Evolutionary conservation across 2,888 invertebrate species (phyloP).

Genomic region (Xiphydria camelus): DNA sequence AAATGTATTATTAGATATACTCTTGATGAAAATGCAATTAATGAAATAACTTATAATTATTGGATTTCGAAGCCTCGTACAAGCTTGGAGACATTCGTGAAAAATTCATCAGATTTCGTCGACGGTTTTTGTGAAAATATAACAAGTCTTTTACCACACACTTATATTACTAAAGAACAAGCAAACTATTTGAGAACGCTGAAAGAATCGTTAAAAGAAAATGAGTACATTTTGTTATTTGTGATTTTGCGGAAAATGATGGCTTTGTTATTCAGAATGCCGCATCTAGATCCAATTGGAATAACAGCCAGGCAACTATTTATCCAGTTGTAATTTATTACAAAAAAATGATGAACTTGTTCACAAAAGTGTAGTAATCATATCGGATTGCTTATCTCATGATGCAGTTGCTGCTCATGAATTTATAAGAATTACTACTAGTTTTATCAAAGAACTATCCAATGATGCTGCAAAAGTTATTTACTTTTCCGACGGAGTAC

Average conservation of each 20-base stretch:
- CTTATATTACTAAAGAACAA: slow-evolving; percentile 25
- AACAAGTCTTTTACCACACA: slow-evolving; percentile 12
- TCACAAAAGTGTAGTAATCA: slow-evolving; percentile 23
- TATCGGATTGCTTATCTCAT: slow-evolving; percentile 27
- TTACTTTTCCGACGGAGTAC: no score
- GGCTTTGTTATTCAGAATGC: slow-evolving; percentile 28
- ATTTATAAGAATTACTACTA: slow-evolving; percentile 9
- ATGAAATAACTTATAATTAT: slow-evolving; percentile 13
- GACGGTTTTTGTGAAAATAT: slow-evolving; percentile 9
- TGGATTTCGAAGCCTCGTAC: slow-evolving; percentile 12
- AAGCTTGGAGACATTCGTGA: slow-evolving; percentile 9
- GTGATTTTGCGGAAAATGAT: slow-evolving; percentile 34
- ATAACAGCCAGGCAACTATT: slow-evolving; percentile 27
- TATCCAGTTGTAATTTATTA: slow-evolving; percentile 25
- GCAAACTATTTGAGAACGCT: slow-evolving; percentile 14
- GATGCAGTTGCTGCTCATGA: slow-evolving; percentile 23
- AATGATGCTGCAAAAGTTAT: no score
- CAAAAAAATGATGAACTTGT: slow-evolving; percentile 13
- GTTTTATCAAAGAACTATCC: slow-evolving; percentile 6
- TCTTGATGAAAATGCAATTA: slow-evolving; percentile 7
- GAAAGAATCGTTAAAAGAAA: slow-evolving; percentile 20
- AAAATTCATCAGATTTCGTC: slow-evolving; percentile 9
- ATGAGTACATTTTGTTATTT: slow-evolving; percentile 19
- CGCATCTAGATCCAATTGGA: slow-evolving; percentile 23
- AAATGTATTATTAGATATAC: slow-evolving; percentile 5